Percentiles rank a stretch among this genome's conserved stretches.
Evolutionary conservation across 2,888 invertebrate genomes (phyloP).

Genomic region (Tipula confusa): DNA sequence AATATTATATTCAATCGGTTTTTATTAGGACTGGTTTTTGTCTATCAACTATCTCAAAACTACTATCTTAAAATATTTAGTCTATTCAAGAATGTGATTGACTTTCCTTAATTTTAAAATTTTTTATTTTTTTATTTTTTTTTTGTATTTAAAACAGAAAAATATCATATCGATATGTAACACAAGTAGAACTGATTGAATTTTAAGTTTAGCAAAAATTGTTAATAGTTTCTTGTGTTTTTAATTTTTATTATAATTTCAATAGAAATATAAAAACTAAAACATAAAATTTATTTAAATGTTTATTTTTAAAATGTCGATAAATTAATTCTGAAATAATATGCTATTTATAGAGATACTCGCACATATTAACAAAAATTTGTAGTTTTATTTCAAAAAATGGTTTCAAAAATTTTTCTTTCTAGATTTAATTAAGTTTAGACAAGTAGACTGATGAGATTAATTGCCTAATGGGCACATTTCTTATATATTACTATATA

Average conservation of each 20-base stretch:
- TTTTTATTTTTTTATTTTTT: not conserved
- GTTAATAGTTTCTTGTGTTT: not conserved
- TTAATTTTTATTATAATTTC: not conserved
- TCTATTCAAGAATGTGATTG: not conserved
- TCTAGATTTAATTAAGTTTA: not conserved
- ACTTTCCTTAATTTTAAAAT: not conserved
- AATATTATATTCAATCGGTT: not conserved
- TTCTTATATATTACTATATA: too few species aligned
- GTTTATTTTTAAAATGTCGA: conserved; percentile 7
- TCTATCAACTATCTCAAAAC: not conserved
- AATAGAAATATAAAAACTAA: not conserved
- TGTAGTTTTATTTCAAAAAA: not conserved
- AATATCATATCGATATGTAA: not conserved
- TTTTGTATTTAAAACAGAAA: not conserved
- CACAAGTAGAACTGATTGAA: not conserved
- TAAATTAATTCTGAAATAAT: not conserved
- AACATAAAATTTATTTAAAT: not conserved
- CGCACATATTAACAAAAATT: not conserved
- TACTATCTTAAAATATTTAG: not conserved
- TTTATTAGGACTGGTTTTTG: conserved; percentile 1
- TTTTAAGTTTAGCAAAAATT: not conserved
- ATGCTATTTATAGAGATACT: not conserved
- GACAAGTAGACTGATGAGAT: not conserved
- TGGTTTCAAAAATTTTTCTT: not conserved
- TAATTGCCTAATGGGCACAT: not conserved